phyloP scores from a whole-genome alignment of 2,888 invertebrate species.

The Aricia artaxerxes region DNA sequence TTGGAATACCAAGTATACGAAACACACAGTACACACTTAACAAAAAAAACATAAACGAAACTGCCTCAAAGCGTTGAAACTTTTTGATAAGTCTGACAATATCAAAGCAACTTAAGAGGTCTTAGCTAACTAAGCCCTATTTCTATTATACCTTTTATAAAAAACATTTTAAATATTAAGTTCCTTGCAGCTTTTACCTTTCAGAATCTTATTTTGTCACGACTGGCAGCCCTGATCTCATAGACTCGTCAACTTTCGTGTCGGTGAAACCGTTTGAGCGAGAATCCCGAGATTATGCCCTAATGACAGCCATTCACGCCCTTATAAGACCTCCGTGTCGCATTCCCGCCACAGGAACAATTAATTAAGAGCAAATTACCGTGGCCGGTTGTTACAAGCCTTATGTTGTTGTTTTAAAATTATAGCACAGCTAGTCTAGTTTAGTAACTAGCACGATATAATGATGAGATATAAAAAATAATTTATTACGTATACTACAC shows the following conservation, averaged over 20 bases:
- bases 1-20: neutral
- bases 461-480: too few species aligned
- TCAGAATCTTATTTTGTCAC: conserved; percentile 27
- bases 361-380: conserved; percentile 26
- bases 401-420: neutral
- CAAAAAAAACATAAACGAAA: too few species aligned
- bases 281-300: conserved; percentile 58
- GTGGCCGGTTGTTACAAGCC: neutral
- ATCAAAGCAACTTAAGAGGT: too few species aligned
- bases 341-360: conserved; percentile 32
- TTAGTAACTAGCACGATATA: neutral
- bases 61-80: too few species aligned
- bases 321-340: conserved; percentile 23
- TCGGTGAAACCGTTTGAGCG: conserved; percentile 59
- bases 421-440: neutral
- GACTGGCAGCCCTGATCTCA: conserved; percentile 33
- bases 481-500: too few species aligned
- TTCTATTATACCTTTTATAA: too few species aligned
- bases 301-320: conserved; percentile 44
- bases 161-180: too few species aligned
- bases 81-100: too few species aligned
- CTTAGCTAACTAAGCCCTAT: too few species aligned
- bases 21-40: neutral
- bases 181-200: neutral
- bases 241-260: conserved; percentile 51